Conservation (phyloP, 1,140 invertebrate genomes). For the Druon quercuslanigerum region DNA sequence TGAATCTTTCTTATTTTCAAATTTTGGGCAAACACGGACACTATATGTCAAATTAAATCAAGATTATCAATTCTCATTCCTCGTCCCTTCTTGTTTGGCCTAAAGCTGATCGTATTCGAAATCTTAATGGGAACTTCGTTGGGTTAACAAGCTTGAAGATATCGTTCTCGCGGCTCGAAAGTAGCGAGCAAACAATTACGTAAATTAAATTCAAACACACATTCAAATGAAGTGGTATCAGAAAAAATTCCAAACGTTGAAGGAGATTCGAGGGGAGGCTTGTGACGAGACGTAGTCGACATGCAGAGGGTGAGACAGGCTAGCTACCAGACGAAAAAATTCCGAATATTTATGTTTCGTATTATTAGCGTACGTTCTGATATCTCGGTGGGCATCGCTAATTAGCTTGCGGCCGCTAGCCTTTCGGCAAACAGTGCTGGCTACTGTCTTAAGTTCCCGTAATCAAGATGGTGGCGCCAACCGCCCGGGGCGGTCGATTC, state of each 20-base stretch:
- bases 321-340: slow-evolving; percentile 66
- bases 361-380: slow-evolving; percentile 73
- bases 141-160: slow-evolving; percentile 59
- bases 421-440: slow-evolving; percentile 75
- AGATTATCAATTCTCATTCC: slow-evolving; percentile 12
- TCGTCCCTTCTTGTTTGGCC: background rate
- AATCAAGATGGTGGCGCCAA: slow-evolving; percentile 76
- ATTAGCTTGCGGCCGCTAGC: slow-evolving; percentile 70
- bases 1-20: too few species aligned
- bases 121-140: slow-evolving; percentile 64
- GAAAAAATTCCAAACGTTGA: slow-evolving; percentile 33
- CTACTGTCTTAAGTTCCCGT: slow-evolving; percentile 71
- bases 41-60: background rate
- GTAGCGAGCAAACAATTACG: slow-evolving; percentile 57
- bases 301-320: background rate
- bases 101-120: slow-evolving; percentile 51
- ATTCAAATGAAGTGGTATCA: slow-evolving; percentile 30
- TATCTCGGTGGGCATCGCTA: slow-evolving; percentile 75
- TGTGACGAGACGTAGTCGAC: slow-evolving; percentile 11
- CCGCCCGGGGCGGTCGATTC: slow-evolving; percentile 71
- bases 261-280: slow-evolving; percentile 8
- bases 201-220: slow-evolving; percentile 56
- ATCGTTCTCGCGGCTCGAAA: slow-evolving; percentile 48
- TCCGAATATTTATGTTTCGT: slow-evolving; percentile 73
- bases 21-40: too few species aligned